Base-by-base conservation (phyloP, 1,140 invertebrate species). In the Mesaphorura yosii region DNA sequence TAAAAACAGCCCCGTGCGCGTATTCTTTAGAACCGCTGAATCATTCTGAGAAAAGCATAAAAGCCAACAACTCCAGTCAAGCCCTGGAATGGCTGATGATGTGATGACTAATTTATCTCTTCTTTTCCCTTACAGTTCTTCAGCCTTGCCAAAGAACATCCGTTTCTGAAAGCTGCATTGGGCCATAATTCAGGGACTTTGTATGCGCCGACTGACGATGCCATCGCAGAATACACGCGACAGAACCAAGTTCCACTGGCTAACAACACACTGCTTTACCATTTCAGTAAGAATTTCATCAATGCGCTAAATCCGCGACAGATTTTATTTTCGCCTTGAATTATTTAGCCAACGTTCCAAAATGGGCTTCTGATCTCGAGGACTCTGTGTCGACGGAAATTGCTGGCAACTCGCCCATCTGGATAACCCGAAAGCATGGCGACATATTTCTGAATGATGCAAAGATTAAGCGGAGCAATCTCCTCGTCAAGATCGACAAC, bases 391-490 rank as follows among this genome's bases (percentile, higher is more conserved):
- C 49, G 6, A 46, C 61, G 4, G 57, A 63, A 19, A 26, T 59
- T 10, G 55, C 57, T 14, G 57, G 61, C 29, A 63, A 63, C 27
- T 41, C 57, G 6, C 61, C 61, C 37, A 63, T 63, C 49, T 63
- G 61, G 61, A 44, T 63, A 10, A 63, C 61, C 15, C 44, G 34
- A 31, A 42, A 37, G 31, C 42, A 47, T 19, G 37, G 26, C 12
- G 57, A 63, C 4, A 50, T 58, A 12, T 63, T 34, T 41, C 42
- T 63, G 7, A 63, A 63, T 53, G 57, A 63, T 51, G 61, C 61
- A 17, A 54, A 55, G 42, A 41, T 63, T 5, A 26, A 47, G 41
- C 52, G 48, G 42, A 31, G 54, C 20, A 39, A 57, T 51, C 42
- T 54, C 19, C 14, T 20, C n/a, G 52, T 55, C 20, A 55, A 44